Evolutionary conservation across 2,797 vertebrate species (phyloP).

Genomic region (Passerculus sandwichensis): DNA sequence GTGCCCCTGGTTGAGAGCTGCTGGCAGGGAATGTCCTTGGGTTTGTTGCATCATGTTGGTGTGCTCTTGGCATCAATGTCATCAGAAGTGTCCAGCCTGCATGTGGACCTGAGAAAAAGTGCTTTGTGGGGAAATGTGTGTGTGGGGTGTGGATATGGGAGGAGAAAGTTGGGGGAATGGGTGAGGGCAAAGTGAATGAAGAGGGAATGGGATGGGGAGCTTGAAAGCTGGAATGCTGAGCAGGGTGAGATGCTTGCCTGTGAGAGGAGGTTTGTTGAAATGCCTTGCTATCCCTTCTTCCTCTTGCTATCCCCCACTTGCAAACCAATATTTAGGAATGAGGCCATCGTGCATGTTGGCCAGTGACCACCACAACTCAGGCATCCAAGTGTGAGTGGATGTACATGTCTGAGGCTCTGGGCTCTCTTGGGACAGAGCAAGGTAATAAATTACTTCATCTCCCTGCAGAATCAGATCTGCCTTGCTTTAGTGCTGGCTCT

Average conservation of each 20-base stretch:
- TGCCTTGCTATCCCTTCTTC: constrained; percentile 8
- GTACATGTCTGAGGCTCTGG: not conserved
- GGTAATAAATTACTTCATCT: not conserved
- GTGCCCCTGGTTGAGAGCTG: not conserved
- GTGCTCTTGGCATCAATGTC: constrained; percentile 25
- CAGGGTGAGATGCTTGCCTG: constrained; percentile 47
- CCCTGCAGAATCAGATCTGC: not conserved
- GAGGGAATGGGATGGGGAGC: constrained; percentile 5
- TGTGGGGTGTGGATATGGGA: not conserved
- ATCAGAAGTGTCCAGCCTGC: not conserved
- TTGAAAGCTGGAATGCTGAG: constrained; percentile 53
- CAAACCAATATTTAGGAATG: constrained; percentile 2
- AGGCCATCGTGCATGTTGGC: not conserved
- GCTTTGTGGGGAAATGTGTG: not conserved
- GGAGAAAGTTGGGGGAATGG: not conserved
- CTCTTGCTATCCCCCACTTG: not conserved
- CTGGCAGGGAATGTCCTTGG: not conserved
- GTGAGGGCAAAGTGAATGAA: not conserved
- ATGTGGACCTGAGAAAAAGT: not conserved
- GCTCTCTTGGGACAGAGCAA: not conserved
- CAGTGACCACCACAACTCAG: not conserved
- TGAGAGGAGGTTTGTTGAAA: constrained; percentile 6
- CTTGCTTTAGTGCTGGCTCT: not conserved
- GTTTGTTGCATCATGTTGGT: constrained; percentile 46
- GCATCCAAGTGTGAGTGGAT: not conserved